Evolutionary conservation across 2,888 invertebrate genomes (phyloP).

Genomic region (Drosophila rubida): DNA sequence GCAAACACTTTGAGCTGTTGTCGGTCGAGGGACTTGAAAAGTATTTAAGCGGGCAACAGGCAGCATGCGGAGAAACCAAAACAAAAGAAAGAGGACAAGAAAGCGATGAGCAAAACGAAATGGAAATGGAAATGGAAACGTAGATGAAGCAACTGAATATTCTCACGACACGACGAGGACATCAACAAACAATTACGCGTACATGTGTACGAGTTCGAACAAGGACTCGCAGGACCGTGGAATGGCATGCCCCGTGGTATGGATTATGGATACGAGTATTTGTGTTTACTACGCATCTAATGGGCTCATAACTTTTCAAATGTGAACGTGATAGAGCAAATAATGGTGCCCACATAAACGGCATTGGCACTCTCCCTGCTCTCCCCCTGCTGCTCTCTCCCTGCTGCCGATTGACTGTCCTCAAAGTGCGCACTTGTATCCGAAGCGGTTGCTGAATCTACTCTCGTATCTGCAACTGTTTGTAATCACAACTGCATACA

Average conservation of each 20-base stretch:
- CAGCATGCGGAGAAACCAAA: slow-evolving; percentile 12
- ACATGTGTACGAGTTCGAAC: slow-evolving; percentile 61
- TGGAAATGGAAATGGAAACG: slow-evolving; percentile 1
- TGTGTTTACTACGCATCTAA: slow-evolving; percentile 74
- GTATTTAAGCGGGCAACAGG: slow-evolving; percentile 47
- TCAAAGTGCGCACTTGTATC: slow-evolving; percentile 17
- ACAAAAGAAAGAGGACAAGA: slow-evolving; percentile 12
- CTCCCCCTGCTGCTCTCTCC: background rate
- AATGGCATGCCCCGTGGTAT: slow-evolving; percentile 40
- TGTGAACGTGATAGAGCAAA: slow-evolving; percentile 74
- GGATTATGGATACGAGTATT: slow-evolving; percentile 80
- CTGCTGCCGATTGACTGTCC: background rate
- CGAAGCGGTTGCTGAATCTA: slow-evolving; percentile 13
- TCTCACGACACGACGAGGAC: slow-evolving; percentile 74
- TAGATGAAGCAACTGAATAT: slow-evolving; percentile 60
- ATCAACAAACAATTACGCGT: slow-evolving; percentile 76
- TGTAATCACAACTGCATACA: slow-evolving; percentile 68
- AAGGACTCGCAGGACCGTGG: slow-evolving; percentile 11
- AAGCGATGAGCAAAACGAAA: slow-evolving; percentile 10
- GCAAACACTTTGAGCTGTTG: slow-evolving; percentile 3
- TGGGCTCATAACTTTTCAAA: slow-evolving; percentile 75
- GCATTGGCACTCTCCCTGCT: slow-evolving; percentile 10
- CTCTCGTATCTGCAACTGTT: slow-evolving; percentile 27
- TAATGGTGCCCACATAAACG: slow-evolving; percentile 79
- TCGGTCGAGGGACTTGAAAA: background rate